Base-by-base conservation (phyloP, 2,888 invertebrate species). In the Metacarcinus magister region DNA sequence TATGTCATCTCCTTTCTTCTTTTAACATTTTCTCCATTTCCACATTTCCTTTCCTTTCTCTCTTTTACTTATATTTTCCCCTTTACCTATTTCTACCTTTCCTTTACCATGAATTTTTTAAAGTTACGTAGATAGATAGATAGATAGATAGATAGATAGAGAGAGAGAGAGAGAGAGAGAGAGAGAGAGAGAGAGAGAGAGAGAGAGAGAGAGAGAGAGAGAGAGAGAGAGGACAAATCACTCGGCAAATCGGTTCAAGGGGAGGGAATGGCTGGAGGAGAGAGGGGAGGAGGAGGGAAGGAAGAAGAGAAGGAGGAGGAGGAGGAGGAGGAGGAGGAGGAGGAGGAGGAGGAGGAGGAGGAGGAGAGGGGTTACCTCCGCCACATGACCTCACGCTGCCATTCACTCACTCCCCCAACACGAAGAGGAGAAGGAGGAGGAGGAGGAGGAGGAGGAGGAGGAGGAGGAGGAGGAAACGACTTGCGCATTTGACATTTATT, bases 111-210 rank as follows among this genome's bases (percentile, higher is more conserved):
- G 48, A 67, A 5, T 67, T 67, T 67, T 16, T 67, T 16, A 5
- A 19, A 67, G 19, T 67, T 67, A 67, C 19, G 67, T 67, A 67
- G 7, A 67, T 2, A 67, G 19, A 67, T 2, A 67, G 19, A 67
- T 2, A 67, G 19, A 44, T 2, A 90, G 16, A 44, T 2, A 90
- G 28, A 44, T 2, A 90, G 90, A 90, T 5, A 28, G 90, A 54
- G 32, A 93, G 39, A 32, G 39, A 39, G n/a, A 75, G 39, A 32
- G 39, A 60, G 43, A 93, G 60, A 54, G 60, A 67, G 43, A 93
- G 60, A 54, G 60, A 67, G 43, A 93, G 60, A 54, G 60, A 67
- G 43, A 93, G 60, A 48, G 54, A 67, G 93, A 93, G 93, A 60
- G 39, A 43, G 67, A 43, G 28, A 39, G n/a, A 13, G 43, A 44